Conservation (phyloP, 1,140 invertebrate species). For the Neodiprion fabricii region DNA sequence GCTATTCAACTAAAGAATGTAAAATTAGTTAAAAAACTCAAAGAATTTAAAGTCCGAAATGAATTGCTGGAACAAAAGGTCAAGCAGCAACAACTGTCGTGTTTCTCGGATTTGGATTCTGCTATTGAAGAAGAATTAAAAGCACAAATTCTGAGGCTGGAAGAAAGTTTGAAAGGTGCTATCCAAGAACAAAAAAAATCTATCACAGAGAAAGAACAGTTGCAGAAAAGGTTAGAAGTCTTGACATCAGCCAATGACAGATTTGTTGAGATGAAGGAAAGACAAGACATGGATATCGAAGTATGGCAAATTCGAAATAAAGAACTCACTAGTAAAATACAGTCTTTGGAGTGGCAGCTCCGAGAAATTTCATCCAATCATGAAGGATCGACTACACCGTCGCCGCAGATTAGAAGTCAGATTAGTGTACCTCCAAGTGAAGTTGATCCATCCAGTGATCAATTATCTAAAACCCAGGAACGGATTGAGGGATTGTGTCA, state of each 20-base stretch:
- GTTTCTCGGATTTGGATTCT: slow-evolving; percentile 71
- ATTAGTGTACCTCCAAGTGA: not conserved
- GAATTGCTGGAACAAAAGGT: slow-evolving; percentile 67
- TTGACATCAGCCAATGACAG: slow-evolving; percentile 79
- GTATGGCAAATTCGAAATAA: slow-evolving; percentile 74
- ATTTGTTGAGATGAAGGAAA: slow-evolving; percentile 79
- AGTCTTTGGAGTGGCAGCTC: slow-evolving; percentile 56
- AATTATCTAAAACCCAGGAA: not conserved
- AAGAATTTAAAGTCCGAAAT: slow-evolving; percentile 73
- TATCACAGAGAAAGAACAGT: slow-evolving; percentile 69
- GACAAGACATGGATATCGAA: slow-evolving; percentile 71
- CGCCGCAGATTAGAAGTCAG: not conserved
- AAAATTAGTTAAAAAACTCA: slow-evolving; percentile 78
- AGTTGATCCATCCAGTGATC: not conserved
- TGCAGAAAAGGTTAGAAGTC: slow-evolving; percentile 76
- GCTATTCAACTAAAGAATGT: slow-evolving; percentile 68
- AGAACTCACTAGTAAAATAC: slow-evolving; percentile 68
- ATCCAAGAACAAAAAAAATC: slow-evolving; percentile 65
- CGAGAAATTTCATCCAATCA: not conserved
- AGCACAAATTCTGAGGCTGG: slow-evolving; percentile 69
- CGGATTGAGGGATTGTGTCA: slow-evolving; percentile 1
- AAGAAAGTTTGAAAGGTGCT: slow-evolving; percentile 69
- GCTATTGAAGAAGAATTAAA: slow-evolving; percentile 79
- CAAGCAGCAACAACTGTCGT: slow-evolving; percentile 61
- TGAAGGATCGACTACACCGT: not conserved